Percentiles rank a stretch among this genome's conserved stretches.
Evolutionary conservation across 2,797 vertebrate species (phyloP).

Genomic region (Loris lydekkerianus): DNA sequence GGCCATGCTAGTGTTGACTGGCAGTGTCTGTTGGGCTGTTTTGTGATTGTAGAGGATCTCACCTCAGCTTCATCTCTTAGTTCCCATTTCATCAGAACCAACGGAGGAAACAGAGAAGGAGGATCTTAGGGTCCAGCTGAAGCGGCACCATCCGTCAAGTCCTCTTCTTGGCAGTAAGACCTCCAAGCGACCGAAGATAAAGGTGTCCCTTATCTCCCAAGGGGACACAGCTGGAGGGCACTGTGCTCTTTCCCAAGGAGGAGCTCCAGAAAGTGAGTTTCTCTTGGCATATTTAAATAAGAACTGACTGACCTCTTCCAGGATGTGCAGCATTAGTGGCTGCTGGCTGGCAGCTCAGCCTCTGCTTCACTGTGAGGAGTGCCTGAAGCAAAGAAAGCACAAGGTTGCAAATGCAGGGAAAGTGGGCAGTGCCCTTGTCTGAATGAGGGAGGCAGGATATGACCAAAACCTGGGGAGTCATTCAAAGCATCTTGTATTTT

Average conservation of each 20-base stretch:
- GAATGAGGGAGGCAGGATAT: background rate
- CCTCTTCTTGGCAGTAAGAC: conserved; percentile 91
- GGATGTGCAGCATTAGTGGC: background rate
- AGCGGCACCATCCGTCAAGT: conserved; percentile 94
- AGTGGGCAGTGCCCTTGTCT: background rate
- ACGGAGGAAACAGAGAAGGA: conserved; percentile 93
- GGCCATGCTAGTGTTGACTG: background rate
- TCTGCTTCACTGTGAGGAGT: background rate
- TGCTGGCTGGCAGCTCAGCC: background rate
- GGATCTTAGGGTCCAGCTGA: conserved; percentile 93
- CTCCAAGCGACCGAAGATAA: conserved; percentile 97
- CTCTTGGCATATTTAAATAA: background rate
- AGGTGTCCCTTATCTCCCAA: conserved; percentile 97
- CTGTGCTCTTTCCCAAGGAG: conserved; percentile 85
- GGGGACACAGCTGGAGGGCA: conserved; percentile 91
- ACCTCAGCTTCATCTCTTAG: conserved; percentile 86
- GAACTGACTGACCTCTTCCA: background rate
- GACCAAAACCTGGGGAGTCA: background rate
- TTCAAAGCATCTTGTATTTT: background rate
- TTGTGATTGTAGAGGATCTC: conserved; percentile 20
- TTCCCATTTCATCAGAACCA: conserved; percentile 94
- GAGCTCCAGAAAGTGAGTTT: conserved; percentile 92
- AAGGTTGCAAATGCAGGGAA: rapidly evolving
- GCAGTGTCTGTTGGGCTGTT: background rate
- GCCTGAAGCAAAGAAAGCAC: background rate